A percentile compares a stretch with the other conserved stretches of the same genome.
Conservation (phyloP, 2,797 vertebrate species). For the Falco columbarius region DNA sequence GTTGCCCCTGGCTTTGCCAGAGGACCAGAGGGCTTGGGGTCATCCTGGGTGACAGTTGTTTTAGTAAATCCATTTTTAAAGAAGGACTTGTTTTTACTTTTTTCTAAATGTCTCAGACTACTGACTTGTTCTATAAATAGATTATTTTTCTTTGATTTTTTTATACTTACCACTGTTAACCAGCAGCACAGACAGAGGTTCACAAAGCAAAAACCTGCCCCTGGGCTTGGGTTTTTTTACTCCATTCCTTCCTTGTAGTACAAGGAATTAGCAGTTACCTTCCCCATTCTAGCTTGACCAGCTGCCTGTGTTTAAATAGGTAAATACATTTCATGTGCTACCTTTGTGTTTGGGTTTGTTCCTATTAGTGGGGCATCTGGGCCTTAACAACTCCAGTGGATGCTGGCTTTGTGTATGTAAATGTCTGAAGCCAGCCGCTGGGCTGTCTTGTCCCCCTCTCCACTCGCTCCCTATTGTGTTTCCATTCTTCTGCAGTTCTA, state of each 20-base stretch:
- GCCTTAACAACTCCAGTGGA: constrained; percentile 69
- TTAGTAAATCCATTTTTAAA: constrained; percentile 84
- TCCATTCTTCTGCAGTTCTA: constrained; percentile 74
- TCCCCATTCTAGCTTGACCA: constrained; percentile 71
- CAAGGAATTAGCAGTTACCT: constrained; percentile 80
- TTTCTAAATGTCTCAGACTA: constrained; percentile 87
- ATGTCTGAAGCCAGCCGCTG: constrained; percentile 71
- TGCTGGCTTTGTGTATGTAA: constrained; percentile 72
- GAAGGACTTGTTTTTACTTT: constrained; percentile 85
- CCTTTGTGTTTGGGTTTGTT: constrained; percentile 74
- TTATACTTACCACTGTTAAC: constrained; percentile 85
- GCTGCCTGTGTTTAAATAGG: constrained; percentile 78
- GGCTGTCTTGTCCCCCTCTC: constrained; percentile 70
- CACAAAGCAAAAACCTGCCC: constrained; percentile 79
- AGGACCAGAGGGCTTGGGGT: constrained; percentile 68
- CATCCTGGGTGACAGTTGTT: constrained; percentile 78
- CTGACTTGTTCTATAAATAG: constrained; percentile 87
- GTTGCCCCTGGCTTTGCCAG: constrained; percentile 66
- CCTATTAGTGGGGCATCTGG: constrained; percentile 70
- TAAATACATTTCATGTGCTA: constrained; percentile 76
- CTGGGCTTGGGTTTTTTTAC: constrained; percentile 77
- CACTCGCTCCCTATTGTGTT: constrained; percentile 67
- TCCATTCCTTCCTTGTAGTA: constrained; percentile 81
- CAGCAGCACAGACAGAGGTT: constrained; percentile 81
- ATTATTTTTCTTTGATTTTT: constrained; percentile 84